phyloP scores from a whole-genome alignment of 1,140 invertebrate species.

The Streblospio benedicti region DNA sequence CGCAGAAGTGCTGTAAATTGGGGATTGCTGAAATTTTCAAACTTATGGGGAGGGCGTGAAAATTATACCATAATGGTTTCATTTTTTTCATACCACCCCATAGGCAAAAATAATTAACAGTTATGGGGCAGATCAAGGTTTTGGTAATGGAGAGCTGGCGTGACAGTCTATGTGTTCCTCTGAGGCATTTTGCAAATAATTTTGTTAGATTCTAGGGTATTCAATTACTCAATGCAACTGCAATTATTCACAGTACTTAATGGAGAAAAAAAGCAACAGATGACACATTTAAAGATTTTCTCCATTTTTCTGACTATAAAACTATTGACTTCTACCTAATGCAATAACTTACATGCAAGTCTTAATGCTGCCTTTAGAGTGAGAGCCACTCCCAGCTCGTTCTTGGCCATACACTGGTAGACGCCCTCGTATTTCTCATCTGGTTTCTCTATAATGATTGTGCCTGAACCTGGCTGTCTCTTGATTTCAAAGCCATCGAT shows the following conservation, averaged over 20 bases:
- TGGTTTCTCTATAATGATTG: neutral
- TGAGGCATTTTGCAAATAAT: too few species aligned
- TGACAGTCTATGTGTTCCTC: too few species aligned
- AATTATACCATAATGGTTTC: too few species aligned
- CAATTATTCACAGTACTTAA: neutral
- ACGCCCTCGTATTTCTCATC: conserved; percentile 11
- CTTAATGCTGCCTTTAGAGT: conserved; percentile 9
- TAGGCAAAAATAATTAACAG: too few species aligned
- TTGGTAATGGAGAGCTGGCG: too few species aligned
- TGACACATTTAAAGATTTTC: neutral
- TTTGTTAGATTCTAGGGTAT: too few species aligned
- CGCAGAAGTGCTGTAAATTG: too few species aligned
- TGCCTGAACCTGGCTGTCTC: conserved; percentile 1
- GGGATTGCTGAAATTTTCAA: too few species aligned
- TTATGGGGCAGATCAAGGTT: too few species aligned
- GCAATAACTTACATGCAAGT: conserved; percentile 9
- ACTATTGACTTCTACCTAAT: neutral
- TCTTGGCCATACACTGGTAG: conserved; percentile 20
- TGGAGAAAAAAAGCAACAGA: neutral
- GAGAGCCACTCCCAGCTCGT: conserved; percentile 10
- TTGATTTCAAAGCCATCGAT: neutral
- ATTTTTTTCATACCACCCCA: too few species aligned
- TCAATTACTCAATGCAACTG: neutral
- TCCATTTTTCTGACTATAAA: neutral
- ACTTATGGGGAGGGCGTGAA: too few species aligned